phyloP scores from a whole-genome alignment of 2,113 vertebrate species.

The Daubentonia madagascariensis region DNA sequence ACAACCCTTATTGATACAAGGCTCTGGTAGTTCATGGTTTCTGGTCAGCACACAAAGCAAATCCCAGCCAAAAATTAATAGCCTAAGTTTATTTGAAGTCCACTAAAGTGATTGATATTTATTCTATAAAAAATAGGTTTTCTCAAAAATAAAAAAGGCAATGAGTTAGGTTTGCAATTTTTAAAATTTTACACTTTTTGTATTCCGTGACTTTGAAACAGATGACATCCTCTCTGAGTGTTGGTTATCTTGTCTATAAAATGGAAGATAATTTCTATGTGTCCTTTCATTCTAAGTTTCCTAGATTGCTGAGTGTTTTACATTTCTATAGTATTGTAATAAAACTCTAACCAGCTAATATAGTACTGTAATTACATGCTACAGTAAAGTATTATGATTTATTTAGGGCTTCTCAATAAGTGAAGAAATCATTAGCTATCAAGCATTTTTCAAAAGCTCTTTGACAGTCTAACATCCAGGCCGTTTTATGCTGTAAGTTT shows the following conservation, averaged over 20 bases:
- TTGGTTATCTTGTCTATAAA: background rate
- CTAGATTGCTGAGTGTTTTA: background rate
- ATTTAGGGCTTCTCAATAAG: background rate
- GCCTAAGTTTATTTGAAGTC: background rate
- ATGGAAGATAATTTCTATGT: background rate
- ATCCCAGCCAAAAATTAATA: background rate
- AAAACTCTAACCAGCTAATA: background rate
- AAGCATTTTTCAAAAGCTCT: background rate
- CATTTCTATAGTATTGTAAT: background rate
- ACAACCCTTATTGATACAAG: background rate
- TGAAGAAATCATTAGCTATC: background rate
- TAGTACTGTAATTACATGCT: background rate
- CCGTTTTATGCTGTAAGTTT: background rate
- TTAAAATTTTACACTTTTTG: background rate
- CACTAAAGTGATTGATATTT: background rate
- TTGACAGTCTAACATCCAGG: background rate
- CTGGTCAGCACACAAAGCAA: background rate
- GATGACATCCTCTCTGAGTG: background rate
- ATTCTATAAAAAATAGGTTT: background rate
- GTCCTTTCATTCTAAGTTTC: background rate
- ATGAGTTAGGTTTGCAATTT: background rate
- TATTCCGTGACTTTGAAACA: background rate
- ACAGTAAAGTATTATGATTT: background rate
- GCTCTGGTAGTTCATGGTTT: background rate
- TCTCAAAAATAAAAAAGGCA: background rate